A percentile compares a stretch with the other conserved stretches of the same genome.
These are phyloP conservation scores for Stratiolaelaps scimitus DNA, from an alignment of 1,140 invertebrate genomes.

Conservation along the genomic window DNA sequence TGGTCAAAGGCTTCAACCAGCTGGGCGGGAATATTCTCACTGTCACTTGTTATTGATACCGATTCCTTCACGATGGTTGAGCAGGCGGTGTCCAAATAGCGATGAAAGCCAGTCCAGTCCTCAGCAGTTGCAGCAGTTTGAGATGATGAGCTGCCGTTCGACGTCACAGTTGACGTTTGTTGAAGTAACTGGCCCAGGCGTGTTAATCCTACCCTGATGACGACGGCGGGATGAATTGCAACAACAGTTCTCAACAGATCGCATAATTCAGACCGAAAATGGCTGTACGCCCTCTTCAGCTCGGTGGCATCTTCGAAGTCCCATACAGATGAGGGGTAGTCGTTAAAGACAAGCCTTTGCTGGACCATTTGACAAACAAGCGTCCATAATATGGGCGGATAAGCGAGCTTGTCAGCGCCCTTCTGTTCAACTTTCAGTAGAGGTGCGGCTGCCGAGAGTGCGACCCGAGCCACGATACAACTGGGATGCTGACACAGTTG, in stretches of 20 bases:
- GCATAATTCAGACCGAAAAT: background rate
- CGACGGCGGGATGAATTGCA: background rate
- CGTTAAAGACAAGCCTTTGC: slow-evolving; percentile 5
- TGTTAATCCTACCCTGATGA: background rate
- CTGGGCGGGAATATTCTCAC: background rate
- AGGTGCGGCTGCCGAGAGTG: background rate
- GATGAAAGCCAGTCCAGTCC: background rate
- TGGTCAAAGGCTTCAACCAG: background rate
- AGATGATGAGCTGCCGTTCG: too few relatives aligned
- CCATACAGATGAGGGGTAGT: background rate
- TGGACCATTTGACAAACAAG: too few relatives aligned
- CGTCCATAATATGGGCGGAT: background rate
- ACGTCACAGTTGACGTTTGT: background rate
- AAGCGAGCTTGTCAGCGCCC: background rate
- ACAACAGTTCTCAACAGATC: background rate
- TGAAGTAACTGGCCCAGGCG: slow-evolving; percentile 1
- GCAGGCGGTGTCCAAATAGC: slow-evolving; percentile 2
- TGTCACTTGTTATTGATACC: background rate
- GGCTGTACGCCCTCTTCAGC: background rate
- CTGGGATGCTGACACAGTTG: slow-evolving; percentile 12
- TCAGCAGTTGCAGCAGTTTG: background rate
- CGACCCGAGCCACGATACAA: slow-evolving; percentile 6
- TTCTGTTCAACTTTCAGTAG: background rate
- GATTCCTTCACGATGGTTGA: slow-evolving; percentile 7
- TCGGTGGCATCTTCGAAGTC: slow-evolving; percentile 11